Evolutionary conservation across 2,113 vertebrate species (phyloP), one percentile per base, ranked within the genome.

Genomic region (Festucalex cinctus): DNA sequence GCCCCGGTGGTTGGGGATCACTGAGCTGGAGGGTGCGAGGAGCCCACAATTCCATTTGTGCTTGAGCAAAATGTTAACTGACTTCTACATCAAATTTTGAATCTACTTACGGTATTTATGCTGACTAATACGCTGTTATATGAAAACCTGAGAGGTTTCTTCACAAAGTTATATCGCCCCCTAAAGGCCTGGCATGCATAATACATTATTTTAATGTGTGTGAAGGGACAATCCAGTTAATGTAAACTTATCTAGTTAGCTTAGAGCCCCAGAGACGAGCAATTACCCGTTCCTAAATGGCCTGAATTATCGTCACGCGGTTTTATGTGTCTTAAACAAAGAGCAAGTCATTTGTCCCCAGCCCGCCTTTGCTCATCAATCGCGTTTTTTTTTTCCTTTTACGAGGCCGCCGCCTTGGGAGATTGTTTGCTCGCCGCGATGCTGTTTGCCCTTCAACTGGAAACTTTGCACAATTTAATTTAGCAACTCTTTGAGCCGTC

Each of bases 401-500:
- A 6, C 59, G 13, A 56, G 5, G 53, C 51, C 22, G 48, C 32
- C 32, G 17, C 62, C 77, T 78, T 77, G 77, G 70, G 77, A 81
- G 82, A 86, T 83, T 75, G 70, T 46, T 32, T 16, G 46, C 39
- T 51, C 3, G 13, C 9, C 2, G 0, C 72, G 75, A 44, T 67
- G 69, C 69, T 63, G 77, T 60, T 63, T 37, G 77, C 6, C 70
- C 65, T 63, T 64, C 46, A 22, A 67, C 61, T 62, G 41, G 70
- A 78, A 76, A 70, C 67, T 60, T 12, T 58, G n/a, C 66, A 32
- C 72, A 65, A 63, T 81, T 80, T 65, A 54, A 78, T 73, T 72
- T 61, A 35, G 67, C 44, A 35, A 61, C 68, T 3, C 83, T 76
- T 65, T 66, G 61, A 75, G 59, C 57, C 56, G 59, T 51, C 69